Evolutionary conservation across 2,888 invertebrate genomes (phyloP).

Genomic region (Aleiodes testaceus): DNA sequence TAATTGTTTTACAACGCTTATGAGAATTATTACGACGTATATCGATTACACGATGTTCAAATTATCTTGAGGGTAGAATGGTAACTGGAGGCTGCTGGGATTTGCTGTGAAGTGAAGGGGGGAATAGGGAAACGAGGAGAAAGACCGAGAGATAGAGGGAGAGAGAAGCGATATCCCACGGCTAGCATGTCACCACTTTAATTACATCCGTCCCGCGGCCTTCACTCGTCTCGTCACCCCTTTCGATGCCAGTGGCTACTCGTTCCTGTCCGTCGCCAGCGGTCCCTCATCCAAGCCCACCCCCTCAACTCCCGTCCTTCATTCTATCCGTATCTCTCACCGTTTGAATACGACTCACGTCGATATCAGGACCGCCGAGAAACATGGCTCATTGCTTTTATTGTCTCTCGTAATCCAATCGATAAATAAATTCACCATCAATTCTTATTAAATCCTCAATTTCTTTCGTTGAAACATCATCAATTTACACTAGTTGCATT

Average conservation of each 20-base stretch:
- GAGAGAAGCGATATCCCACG: conserved; percentile 61
- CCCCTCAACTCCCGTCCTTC: not conserved
- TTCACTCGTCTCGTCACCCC: conserved; percentile 50
- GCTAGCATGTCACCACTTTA: conserved; percentile 71
- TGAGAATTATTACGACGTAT: conserved; percentile 39
- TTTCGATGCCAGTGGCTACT: conserved; percentile 46
- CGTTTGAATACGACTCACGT: conserved; percentile 42
- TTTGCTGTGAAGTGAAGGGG: conserved; percentile 52
- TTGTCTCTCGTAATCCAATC: conserved; percentile 9
- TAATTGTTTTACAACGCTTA: too few species aligned
- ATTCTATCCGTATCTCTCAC: conserved; percentile 46
- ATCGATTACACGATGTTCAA: conserved; percentile 69
- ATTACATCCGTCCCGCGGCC: conserved; percentile 68
- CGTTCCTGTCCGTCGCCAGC: conserved; percentile 35
- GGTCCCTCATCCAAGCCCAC: conserved; percentile 29
- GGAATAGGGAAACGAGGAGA: conserved; percentile 42
- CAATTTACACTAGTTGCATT: not conserved
- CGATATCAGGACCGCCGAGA: conserved; percentile 48
- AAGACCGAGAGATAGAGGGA: conserved; percentile 33
- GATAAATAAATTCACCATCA: not conserved
- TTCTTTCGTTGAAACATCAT: too few species aligned
- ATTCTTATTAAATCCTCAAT: too few species aligned
- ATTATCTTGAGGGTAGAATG: conserved; percentile 64
- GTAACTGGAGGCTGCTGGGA: conserved; percentile 61
- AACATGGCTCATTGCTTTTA: conserved; percentile 40